Evolutionary conservation across 2,888 invertebrate genomes (phyloP).

Genomic region (Aporophyla nigra): DNA sequence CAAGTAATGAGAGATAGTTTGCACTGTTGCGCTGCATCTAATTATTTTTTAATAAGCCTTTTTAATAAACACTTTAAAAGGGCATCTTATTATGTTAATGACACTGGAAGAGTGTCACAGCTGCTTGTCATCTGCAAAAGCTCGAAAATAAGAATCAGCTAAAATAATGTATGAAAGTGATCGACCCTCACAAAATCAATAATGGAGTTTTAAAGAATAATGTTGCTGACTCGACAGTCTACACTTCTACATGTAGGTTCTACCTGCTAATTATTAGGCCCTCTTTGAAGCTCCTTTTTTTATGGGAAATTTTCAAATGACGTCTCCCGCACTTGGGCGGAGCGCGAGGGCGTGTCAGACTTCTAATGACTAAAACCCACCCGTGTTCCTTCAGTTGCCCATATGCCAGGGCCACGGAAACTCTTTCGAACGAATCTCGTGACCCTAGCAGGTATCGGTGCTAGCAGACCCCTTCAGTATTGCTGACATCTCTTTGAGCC

Average conservation of each 20-base stretch:
- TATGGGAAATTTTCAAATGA: too few species aligned
- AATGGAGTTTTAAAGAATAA: neutral
- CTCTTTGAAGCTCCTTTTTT: too few species aligned
- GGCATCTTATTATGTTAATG: slow-evolving; percentile 14
- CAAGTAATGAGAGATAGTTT: neutral
- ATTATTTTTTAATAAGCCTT: slow-evolving; percentile 13
- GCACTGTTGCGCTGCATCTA: slow-evolving; percentile 25
- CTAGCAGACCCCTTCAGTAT: too few species aligned
- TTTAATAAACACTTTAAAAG: slow-evolving; percentile 11
- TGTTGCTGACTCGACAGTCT: neutral
- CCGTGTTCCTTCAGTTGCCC: too few species aligned
- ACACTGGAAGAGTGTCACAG: neutral
- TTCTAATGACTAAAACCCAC: too few species aligned
- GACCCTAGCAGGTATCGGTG: too few species aligned
- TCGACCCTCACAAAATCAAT: neutral
- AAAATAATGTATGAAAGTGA: neutral
- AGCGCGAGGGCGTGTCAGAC: too few species aligned
- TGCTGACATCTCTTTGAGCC: too few species aligned
- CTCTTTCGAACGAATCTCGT: too few species aligned
- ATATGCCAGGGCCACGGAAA: too few species aligned
- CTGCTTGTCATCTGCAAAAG: slow-evolving; percentile 12
- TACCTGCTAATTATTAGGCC: neutral
- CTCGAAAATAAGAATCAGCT: neutral
- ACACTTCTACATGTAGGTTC: neutral
- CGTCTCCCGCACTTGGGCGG: too few species aligned